Evolutionary conservation across 2,113 vertebrate genomes (phyloP).

Genomic region (Eudorcas thomsonii): DNA sequence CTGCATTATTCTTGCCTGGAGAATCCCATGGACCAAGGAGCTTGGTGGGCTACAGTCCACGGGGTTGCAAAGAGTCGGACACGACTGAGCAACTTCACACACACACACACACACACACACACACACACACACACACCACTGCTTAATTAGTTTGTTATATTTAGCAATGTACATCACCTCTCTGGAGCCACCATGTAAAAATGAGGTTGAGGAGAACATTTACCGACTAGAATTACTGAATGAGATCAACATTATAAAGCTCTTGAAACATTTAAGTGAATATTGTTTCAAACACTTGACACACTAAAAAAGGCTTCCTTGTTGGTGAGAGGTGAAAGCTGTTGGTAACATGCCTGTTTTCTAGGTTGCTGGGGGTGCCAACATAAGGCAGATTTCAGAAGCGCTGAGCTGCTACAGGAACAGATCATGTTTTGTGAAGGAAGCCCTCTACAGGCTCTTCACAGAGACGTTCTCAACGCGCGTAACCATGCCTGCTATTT

Average conservation of each 20-base stretch:
- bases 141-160: not conserved
- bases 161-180: not conserved
- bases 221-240: not conserved
- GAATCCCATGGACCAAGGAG: no score
- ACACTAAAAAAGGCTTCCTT: not conserved
- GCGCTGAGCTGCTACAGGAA: constrained; percentile 89
- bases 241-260: not conserved
- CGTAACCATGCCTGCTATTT: constrained; percentile 87
- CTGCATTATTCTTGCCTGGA: no score
- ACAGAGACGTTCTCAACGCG: constrained; percentile 88
- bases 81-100: no score
- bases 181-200: not conserved
- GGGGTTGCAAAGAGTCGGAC: no score
- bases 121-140: not conserved
- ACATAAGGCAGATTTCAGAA: constrained; percentile 90
- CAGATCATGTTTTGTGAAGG: constrained; percentile 89
- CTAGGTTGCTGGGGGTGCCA: constrained; percentile 92
- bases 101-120: no score
- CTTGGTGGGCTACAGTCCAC: no score
- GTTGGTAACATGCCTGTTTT: constrained; percentile 31
- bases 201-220: not conserved
- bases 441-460: constrained; percentile 91
- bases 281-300: not conserved
- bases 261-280: not conserved
- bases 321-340: not conserved